Evolutionary conservation across 2,113 vertebrate species (phyloP).

Genomic region (Tetraodon nigroviridis): DNA sequence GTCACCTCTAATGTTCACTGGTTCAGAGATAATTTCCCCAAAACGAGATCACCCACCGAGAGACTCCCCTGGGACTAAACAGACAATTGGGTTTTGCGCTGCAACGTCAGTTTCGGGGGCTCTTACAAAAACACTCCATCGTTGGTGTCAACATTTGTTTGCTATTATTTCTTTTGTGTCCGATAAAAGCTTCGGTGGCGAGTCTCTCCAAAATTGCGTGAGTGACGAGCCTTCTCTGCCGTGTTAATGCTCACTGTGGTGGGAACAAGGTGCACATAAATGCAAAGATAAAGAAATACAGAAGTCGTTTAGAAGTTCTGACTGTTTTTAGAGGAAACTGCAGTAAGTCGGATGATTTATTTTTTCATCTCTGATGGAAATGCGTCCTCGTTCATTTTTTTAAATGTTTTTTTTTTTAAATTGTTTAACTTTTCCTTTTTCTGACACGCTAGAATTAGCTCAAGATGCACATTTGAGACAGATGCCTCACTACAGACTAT

Average conservation of each 20-base stretch:
- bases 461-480: too few species aligned
- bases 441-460: too few species aligned
- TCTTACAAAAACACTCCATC: neutral
- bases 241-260: neutral
- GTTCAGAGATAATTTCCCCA: conserved; percentile 34
- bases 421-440: too few species aligned
- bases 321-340: neutral
- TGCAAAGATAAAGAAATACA: neutral
- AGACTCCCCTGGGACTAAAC: conserved; percentile 19
- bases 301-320: neutral
- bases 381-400: too few species aligned
- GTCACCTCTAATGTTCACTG: conserved; percentile 33
- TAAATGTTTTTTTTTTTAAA: too few species aligned
- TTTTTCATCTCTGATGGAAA: neutral
- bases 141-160: too few species aligned
- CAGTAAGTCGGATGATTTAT: neutral
- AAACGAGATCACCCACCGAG: conserved; percentile 25
- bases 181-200: neutral
- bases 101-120: neutral
- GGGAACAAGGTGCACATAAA: neutral
- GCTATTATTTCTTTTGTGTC: too few species aligned
- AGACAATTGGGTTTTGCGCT: conserved; percentile 7
- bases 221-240: neutral
- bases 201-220: neutral
- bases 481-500: too few species aligned